A percentile compares a stretch with the other conserved stretches of the same genome.
Evolutionary conservation across 92 coral and sea anemone genomes (phyloP).

Genomic region (Siderastrea radians): DNA sequence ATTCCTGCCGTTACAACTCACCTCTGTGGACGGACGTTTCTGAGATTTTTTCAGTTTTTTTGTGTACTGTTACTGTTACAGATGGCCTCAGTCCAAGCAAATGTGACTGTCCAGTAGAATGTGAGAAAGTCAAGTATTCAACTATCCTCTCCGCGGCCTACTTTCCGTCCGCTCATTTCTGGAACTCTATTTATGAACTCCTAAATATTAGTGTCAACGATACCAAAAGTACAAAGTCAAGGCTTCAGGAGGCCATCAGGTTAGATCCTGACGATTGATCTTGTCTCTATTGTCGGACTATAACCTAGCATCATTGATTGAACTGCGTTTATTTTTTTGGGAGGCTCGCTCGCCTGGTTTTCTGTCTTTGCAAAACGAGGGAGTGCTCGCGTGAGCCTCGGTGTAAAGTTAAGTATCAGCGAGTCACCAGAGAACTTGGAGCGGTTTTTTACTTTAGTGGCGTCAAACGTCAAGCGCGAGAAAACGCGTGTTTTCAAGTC

Average conservation of each 20-base stretch:
- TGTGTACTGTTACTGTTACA: not conserved
- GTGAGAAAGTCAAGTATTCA: slow-evolving; percentile 31
- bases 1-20: no score
- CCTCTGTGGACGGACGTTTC: not conserved
- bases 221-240: not conserved
- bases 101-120: slow-evolving; percentile 63
- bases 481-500: no score
- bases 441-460: no score
- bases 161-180: slow-evolving; percentile 56
- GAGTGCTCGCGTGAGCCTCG: no score
- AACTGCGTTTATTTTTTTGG: no score
- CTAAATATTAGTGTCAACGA: not conserved
- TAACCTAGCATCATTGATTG: not conserved
- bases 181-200: slow-evolving; percentile 24
- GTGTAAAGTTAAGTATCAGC: no score
- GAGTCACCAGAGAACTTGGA: no score
- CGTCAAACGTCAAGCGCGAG: no score
- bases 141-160: slow-evolving; percentile 33
- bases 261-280: not conserved
- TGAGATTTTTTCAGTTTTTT: not conserved
- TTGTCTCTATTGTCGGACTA: not conserved
- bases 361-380: no score
- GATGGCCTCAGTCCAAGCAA: not conserved
- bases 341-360: no score
- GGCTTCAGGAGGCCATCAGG: not conserved